phyloP scores from a whole-genome alignment of 2,113 vertebrate species.

The Laticauda colubrina region DNA sequence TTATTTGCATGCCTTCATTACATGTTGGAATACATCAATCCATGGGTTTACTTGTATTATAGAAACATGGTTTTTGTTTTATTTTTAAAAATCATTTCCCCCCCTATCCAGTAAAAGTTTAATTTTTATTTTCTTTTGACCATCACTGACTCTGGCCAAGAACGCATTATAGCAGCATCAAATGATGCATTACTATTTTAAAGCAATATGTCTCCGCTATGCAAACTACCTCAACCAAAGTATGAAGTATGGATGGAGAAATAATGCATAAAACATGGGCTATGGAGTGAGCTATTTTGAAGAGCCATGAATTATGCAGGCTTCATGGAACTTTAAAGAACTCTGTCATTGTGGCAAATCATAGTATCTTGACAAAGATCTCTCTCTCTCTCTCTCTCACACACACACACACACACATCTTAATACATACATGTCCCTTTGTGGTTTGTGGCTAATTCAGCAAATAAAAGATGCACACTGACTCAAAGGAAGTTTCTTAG shows the following conservation, averaged over 20 bases:
- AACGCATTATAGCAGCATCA: not conserved
- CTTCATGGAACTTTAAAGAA: conserved; percentile 26
- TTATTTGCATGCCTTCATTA: not conserved
- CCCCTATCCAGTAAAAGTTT: fast-evolving
- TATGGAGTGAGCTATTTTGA: not conserved
- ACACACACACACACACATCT: not conserved
- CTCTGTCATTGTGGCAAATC: conserved; percentile 35
- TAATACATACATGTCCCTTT: not conserved
- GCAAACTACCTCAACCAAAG: not conserved
- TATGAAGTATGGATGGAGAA: conserved; percentile 14
- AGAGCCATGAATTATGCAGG: conserved; percentile 19
- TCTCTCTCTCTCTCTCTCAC: not conserved
- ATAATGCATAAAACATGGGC: conserved; percentile 7
- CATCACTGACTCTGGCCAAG: too few species aligned
- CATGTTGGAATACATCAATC: not conserved
- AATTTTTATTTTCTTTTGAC: not conserved
- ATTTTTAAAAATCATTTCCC: too few species aligned
- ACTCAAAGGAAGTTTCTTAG: not conserved
- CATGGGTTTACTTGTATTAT: not conserved
- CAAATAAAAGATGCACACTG: conserved; percentile 27
- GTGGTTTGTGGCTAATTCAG: conserved; percentile 22
- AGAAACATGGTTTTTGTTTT: not conserved
- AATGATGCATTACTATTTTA: not conserved
- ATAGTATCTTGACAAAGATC: not conserved
- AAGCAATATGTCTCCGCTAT: not conserved